A percentile compares a stretch with the other conserved stretches of the same genome.
phyloP scores from a whole-genome alignment of 2,797 vertebrate genomes.

The Cephalopachus bancanus region DNA sequence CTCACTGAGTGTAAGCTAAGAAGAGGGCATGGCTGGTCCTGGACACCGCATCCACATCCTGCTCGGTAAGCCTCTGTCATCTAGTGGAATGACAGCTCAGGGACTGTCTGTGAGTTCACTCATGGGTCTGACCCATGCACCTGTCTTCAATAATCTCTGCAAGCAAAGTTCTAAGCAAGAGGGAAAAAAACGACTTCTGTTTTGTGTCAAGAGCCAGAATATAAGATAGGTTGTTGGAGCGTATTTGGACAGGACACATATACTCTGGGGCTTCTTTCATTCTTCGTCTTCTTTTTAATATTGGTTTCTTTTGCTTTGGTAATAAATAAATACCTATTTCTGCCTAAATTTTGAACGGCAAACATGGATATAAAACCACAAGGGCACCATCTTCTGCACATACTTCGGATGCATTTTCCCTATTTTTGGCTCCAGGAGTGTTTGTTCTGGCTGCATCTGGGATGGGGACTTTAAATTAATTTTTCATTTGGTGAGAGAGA shows the following conservation, averaged over 20 bases:
- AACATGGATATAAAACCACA: not conserved
- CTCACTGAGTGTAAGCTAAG: not conserved
- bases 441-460: conserved; percentile 67
- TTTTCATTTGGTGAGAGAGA: conserved; percentile 68
- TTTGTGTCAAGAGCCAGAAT: conserved; percentile 39
- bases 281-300: not conserved
- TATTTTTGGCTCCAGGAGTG: conserved; percentile 47
- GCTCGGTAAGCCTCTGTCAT: not conserved
- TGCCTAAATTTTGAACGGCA: conserved; percentile 3
- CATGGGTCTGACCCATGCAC: not conserved
- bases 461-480: conserved; percentile 73
- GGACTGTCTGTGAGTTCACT: not conserved
- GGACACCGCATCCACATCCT: not conserved
- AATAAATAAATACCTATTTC: not conserved
- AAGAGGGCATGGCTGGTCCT: not conserved
- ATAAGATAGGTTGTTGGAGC: not conserved
- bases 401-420: not conserved
- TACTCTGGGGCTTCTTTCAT: not conserved
- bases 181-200: not conserved
- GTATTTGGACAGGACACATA: not conserved
- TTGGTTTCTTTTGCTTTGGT: not conserved
- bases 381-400: not conserved
- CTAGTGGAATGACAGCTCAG: not conserved
- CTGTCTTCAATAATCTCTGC: conserved; percentile 21
- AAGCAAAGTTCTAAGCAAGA: not conserved